Conservation (phyloP, 2,888 invertebrate species). For the Machimus rusticus region DNA sequence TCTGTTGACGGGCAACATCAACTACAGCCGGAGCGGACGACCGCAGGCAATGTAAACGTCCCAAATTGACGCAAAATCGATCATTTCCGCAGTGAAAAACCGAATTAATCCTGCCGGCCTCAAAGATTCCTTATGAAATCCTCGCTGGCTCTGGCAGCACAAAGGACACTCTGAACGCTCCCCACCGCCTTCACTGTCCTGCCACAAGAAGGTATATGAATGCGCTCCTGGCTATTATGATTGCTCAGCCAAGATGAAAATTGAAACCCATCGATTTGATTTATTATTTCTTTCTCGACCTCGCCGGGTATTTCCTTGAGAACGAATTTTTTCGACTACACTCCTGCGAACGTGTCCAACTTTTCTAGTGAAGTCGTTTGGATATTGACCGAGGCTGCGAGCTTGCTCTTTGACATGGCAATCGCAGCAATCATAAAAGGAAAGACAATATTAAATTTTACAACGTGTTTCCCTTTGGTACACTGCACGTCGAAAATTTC, state of each 20-base stretch:
- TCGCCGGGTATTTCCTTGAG: background rate
- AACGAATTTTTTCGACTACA: background rate
- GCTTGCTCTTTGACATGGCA: background rate
- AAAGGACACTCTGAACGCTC: background rate
- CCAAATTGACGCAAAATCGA: constrained; percentile 31
- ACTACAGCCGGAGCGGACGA: background rate
- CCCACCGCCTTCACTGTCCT: background rate
- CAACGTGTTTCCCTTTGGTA: background rate
- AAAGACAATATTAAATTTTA: constrained; percentile 24
- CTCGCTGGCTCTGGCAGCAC: background rate
- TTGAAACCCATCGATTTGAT: constrained; percentile 40
- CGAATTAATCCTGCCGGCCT: background rate
- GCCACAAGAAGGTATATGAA: constrained; percentile 16
- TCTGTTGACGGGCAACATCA: background rate
- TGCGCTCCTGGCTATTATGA: constrained; percentile 33
- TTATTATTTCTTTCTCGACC: constrained; percentile 7
- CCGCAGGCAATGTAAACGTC: constrained; percentile 25
- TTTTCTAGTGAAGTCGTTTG: background rate
- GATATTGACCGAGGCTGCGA: background rate
- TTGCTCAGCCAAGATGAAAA: constrained; percentile 39
- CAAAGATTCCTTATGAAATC: constrained; percentile 8
- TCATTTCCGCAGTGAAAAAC: constrained; percentile 6
- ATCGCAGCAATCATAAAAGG: background rate
- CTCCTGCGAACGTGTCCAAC: background rate
- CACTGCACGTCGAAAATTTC: background rate